Percentiles rank a stretch among this genome's conserved stretches.
phyloP scores from a whole-genome alignment of 2,888 invertebrate genomes.

The Caenorhabditis sinica region DNA sequence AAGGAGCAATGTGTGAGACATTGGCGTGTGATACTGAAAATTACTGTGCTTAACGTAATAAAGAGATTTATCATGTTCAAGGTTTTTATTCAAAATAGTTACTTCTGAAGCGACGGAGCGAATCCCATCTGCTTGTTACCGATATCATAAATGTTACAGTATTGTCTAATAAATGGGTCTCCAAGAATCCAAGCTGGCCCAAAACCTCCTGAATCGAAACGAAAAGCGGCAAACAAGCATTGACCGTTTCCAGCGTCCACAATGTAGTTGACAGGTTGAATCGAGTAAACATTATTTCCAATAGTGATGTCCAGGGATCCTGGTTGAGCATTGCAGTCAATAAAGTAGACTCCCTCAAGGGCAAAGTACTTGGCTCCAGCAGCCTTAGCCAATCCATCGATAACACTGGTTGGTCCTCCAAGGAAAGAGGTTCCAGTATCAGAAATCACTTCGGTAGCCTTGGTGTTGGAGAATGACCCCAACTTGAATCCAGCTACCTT shows the following conservation, averaged over 20 bases:
- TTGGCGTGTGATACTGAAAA: slow-evolving; percentile 40
- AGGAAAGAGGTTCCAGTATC: slow-evolving; percentile 68
- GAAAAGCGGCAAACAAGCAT: slow-evolving; percentile 70
- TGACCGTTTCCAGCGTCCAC: slow-evolving; percentile 56
- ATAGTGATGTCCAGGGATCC: slow-evolving; percentile 67
- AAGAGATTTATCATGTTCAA: neutral
- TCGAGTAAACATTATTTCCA: slow-evolving; percentile 68
- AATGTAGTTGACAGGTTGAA: slow-evolving; percentile 40
- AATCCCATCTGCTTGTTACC: neutral
- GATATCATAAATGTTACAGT: neutral
- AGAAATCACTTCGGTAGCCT: slow-evolving; percentile 54
- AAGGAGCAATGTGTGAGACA: slow-evolving; percentile 18
- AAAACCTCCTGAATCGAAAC: slow-evolving; percentile 71
- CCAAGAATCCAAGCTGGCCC: slow-evolving; percentile 72
- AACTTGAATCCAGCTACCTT: slow-evolving; percentile 57
- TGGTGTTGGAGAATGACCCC: slow-evolving; percentile 41
- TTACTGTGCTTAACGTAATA: slow-evolving; percentile 9
- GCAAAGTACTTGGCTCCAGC: slow-evolving; percentile 44
- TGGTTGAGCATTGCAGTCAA: slow-evolving; percentile 71
- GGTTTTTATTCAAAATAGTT: slow-evolving; percentile 1
- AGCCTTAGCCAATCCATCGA: slow-evolving; percentile 50
- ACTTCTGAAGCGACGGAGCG: slow-evolving; percentile 64
- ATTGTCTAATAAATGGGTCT: neutral
- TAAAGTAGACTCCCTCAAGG: slow-evolving; percentile 61
- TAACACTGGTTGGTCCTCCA: slow-evolving; percentile 64